Evolutionary conservation across 1,140 invertebrate species (phyloP), one percentile per base, ranked within the genome.

Genomic region (Hycleus cichorii): DNA sequence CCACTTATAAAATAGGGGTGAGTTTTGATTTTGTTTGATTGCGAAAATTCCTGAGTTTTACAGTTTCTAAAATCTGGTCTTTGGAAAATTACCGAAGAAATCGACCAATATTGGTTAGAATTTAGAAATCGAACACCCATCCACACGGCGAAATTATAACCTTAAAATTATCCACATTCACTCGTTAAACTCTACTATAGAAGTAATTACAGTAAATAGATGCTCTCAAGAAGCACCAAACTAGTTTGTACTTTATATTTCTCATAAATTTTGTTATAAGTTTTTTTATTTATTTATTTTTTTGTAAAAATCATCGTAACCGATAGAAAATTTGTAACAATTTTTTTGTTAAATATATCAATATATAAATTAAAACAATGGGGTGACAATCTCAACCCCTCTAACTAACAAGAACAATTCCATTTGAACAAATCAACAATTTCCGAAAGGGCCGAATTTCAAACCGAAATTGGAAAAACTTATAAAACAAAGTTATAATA

Each of bases 271-370:
- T 58, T 58, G 57, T 49, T 58, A 18, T 18, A 18, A 18, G 4
- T 32, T 32, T 32, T 32, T 32, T 32, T 32, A 7, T 32, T 32
- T 32, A 1, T 32, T 32, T 32, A 12, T 12, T 32, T 4, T 32
- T 32, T 32, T 5, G 4, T 32, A 5, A 5, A 32, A 32, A 5
- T 32, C 4, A 32, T 32, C 32, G 42, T 57, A 57, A 60, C 56
- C 59, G 51, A 59, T 62, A 55, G 59, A 62, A 62, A 62, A 59
- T 58, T 49, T 52, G 48, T 54, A 62, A 62, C 60, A 62, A 50
- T 55, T 49, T 58, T 46, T 18, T 18, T 18, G 18, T 18, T 18
- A 18, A 18, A 18, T 18, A 18, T 18, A 18, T 18, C 18, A 18
- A 18, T 18, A 18, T 32, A 32, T 32, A 32, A 32, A 32, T 32